Conservation (phyloP, 2,888 invertebrate genomes). For the Hemaris fuciformis region DNA sequence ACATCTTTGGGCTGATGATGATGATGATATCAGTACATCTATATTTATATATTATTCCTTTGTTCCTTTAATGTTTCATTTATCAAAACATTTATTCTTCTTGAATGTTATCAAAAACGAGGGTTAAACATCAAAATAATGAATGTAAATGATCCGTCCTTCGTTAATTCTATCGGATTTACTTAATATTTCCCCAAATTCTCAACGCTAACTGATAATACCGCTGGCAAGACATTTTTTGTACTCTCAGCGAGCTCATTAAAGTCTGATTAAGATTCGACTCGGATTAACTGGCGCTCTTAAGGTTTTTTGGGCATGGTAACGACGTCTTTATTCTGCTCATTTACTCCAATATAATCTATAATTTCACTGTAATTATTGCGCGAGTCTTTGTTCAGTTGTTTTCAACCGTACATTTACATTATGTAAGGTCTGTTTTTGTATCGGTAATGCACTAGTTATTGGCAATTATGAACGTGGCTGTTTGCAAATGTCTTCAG, state of each 20-base stretch:
- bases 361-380: constrained; percentile 26
- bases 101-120: constrained; percentile 33
- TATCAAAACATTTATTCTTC: not conserved
- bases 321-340: constrained; percentile 54
- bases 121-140: constrained; percentile 33
- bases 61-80: not conserved
- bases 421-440: not conserved
- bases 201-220: constrained; percentile 25
- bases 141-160: constrained; percentile 20
- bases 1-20: too few species aligned
- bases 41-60: too few species aligned
- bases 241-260: constrained; percentile 40
- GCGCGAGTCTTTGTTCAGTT: not conserved
- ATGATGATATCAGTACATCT: too few species aligned
- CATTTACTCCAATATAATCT: constrained; percentile 38
- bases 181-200: constrained; percentile 33
- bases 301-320: constrained; percentile 51
- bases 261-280: constrained; percentile 61
- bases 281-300: constrained; percentile 54
- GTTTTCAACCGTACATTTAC: not conserved
- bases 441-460: constrained; percentile 21
- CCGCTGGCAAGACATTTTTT: constrained; percentile 33
- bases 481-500: constrained; percentile 12
- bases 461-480: constrained; percentile 22
- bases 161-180: constrained; percentile 39